Base-by-base conservation (phyloP, 2,888 invertebrate species). In the Micoletzkya japonica region DNA sequence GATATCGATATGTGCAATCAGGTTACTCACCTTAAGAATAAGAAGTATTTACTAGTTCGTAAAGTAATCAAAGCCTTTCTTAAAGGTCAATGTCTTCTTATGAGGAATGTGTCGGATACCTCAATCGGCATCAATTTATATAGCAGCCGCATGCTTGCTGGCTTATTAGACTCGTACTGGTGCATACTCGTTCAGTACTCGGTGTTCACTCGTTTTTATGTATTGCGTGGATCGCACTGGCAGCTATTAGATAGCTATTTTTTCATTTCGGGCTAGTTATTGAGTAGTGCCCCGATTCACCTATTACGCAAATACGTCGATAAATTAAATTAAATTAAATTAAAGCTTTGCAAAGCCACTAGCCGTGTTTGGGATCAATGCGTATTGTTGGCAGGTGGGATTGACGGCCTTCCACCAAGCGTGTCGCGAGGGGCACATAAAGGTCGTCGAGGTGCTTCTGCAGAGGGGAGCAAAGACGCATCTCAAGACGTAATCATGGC, bases 331-430 rank as follows among this genome's bases (percentile, higher is more conserved):
- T n/a, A n/a, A n/a, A n/a, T n/a, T n/a, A n/a, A n/a, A n/a, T n/a
- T n/a, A n/a, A n/a, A n/a, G n/a, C n/a, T n/a, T n/a, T n/a, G n/a
- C n/a, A n/a, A n/a, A n/a, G n/a, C n/a, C n/a, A n/a, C n/a, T n/a
- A n/a, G n/a, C n/a, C n/a, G n/a, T n/a, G n/a, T n/a, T n/a, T n/a
- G n/a, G 10, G 10, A 10, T 44, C 44, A 14, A n/a, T n/a, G n/a
- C n/a, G n/a, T n/a, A n/a, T n/a, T n/a, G n/a, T n/a, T n/a, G n/a
- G n/a, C n/a, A 72, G 58, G 70, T 80, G 14, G 83, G 83, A 17
- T 77, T 80, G 75, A 82, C 83, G 1, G 77, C 83, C 6, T 79
- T 77, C 30, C 79, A 80, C 54, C 81, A 83, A 66, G 83, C 83
- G 1, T 81, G 82, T 52, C 72, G 83, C 2, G 82, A 82, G 70